Evolutionary conservation across 1,140 invertebrate species (phyloP), one percentile per base, ranked within the genome.

Genomic region (Leptonema lineaticorne): DNA sequence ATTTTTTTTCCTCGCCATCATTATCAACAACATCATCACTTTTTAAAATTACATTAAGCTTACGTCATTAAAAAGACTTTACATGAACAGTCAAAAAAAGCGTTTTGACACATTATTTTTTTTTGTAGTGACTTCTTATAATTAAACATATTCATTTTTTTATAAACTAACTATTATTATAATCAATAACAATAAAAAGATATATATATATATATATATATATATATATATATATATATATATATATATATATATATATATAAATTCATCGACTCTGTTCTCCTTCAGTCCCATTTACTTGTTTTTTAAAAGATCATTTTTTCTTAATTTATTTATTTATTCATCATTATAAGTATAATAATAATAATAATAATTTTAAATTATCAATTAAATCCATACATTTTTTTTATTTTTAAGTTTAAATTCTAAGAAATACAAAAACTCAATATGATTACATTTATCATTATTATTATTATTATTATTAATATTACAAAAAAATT

Each of bases 1-100:
- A 33, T 22, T 33, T 33, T 59, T 59, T 59, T 57, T 59, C 20
- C 4, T 7, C 30, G 33, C 30, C 6, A 33, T 53, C n/a, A n/a
- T n/a, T n/a, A n/a, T n/a, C n/a, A n/a, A n/a, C n/a, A n/a, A n/a
- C n/a, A n/a, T n/a, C n/a, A n/a, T n/a, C n/a, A n/a, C n/a, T 48
- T 48, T 18, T 26, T 37, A 45, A 22, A 62, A 62, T 62, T 41
- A 59, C 30, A 37, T 41, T 62, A 62, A 50, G 62, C 62, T 46
- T 64, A 64, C 29, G 62, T 50, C 45, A 64, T 45, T n/a, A 62
- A 45, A 62, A 45, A 62, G 59, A 62, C 62, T 64, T 64, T 64
- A 64, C 62, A 64, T 64, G 62, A 64, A 64, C 62, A 64, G 62
- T 64, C 62, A 64, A 64, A 64, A n/a, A 64, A 64, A 64, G 62